Evolutionary conservation across 2,888 invertebrate species (phyloP).

Genomic region (Timema podura): DNA sequence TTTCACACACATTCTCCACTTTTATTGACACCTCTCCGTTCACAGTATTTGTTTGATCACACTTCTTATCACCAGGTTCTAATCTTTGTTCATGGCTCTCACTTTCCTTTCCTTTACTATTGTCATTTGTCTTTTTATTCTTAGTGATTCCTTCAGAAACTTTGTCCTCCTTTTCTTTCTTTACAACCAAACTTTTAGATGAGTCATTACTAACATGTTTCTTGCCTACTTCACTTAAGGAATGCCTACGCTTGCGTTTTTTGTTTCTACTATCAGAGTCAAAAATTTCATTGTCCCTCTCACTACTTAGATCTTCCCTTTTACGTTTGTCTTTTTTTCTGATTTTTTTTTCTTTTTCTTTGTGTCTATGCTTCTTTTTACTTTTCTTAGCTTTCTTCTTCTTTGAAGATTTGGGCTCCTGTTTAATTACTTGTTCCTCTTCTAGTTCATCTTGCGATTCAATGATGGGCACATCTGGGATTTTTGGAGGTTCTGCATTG

Average conservation of each 20-base stretch:
- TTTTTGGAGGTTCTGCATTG: constrained; percentile 65
- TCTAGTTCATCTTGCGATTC: constrained; percentile 29
- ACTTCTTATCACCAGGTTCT: background rate
- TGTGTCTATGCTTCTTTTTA: background rate
- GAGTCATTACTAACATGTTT: no score
- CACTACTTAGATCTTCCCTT: no score
- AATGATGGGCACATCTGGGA: constrained; percentile 32
- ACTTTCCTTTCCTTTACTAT: constrained; percentile 11
- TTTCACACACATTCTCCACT: background rate
- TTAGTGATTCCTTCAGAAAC: no score
- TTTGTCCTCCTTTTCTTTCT: no score
- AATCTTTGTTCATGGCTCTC: background rate
- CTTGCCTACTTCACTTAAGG: no score
- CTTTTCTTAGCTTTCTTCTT: constrained; percentile 26
- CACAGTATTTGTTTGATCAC: background rate
- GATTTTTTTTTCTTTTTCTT: background rate
- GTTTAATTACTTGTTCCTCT: constrained; percentile 41
- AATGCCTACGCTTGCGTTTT: background rate
- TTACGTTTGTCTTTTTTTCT: background rate
- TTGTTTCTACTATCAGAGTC: background rate
- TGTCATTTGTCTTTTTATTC: no score
- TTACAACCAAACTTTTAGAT: no score
- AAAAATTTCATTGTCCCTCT: no score
- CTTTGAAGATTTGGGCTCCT: constrained; percentile 29
- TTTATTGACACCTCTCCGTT: background rate